These are phyloP conservation scores for Nymphalis io DNA, from an alignment of 1,140 invertebrate genomes.

Conservation along the genomic window DNA sequence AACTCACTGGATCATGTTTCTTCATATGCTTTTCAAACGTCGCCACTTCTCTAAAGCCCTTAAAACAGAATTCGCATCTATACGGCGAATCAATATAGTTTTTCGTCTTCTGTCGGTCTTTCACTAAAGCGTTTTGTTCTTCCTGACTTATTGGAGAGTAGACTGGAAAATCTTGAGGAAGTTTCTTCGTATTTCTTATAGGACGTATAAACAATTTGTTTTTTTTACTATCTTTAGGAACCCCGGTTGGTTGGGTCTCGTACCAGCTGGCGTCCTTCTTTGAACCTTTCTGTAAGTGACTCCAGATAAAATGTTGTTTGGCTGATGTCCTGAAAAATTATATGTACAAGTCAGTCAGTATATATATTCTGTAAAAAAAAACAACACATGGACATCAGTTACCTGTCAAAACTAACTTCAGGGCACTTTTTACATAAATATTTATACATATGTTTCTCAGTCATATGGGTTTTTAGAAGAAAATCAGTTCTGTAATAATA, in stretches of 20 bases:
- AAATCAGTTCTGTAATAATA: constrained; percentile 71
- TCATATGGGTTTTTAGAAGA: constrained; percentile 62
- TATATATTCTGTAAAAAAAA: constrained; percentile 40
- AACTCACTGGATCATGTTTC: constrained; percentile 71
- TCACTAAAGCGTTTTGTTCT: constrained; percentile 63
- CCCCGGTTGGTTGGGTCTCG: constrained; percentile 47
- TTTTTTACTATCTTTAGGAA: constrained; percentile 43
- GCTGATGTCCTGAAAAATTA: constrained; percentile 47
- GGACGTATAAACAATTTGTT: constrained; percentile 41
- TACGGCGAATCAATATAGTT: constrained; percentile 65
- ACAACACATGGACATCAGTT: constrained; percentile 22
- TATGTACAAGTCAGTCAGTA: neutral
- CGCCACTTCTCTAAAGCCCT: constrained; percentile 56
- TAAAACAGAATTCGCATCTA: constrained; percentile 64
- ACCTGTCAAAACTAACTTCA: constrained; percentile 72
- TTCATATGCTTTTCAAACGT: constrained; percentile 70
- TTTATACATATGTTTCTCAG: constrained; percentile 74
- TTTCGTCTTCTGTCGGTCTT: constrained; percentile 53
- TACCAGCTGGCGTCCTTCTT: constrained; percentile 53
- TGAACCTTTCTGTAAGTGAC: constrained; percentile 56
- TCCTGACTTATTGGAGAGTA: constrained; percentile 59
- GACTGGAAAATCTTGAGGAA: constrained; percentile 60
- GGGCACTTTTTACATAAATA: constrained; percentile 71
- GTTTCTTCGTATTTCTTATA: constrained; percentile 44
- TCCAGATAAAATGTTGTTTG: constrained; percentile 64